A percentile compares a stretch with the other conserved stretches of the same genome.
These are phyloP conservation scores for Triplophysa yarkandensis DNA, from an alignment of 2,797 vertebrate genomes.

Conservation along the genomic window DNA sequence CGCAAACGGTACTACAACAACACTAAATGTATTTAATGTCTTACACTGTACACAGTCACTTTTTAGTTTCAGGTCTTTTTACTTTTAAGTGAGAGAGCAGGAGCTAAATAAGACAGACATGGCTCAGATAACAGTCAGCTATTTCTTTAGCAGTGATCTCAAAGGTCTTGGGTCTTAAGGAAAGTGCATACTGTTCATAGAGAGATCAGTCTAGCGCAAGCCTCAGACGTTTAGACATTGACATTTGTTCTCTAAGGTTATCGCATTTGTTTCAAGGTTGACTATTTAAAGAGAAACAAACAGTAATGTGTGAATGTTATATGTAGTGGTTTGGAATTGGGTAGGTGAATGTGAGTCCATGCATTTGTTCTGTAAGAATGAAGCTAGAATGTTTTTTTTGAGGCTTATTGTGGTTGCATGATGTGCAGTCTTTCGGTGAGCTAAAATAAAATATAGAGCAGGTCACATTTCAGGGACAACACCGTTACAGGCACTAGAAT, in stretches of 20 bases:
- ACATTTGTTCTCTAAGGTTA: background rate
- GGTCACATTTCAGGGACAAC: slow-evolving; percentile 31
- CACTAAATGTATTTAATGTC: background rate
- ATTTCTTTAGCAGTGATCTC: slow-evolving; percentile 44
- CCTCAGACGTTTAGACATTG: background rate
- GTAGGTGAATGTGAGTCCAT: background rate
- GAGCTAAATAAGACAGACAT: slow-evolving; percentile 67
- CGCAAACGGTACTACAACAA: background rate
- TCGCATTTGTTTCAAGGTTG: no score
- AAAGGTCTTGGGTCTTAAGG: background rate
- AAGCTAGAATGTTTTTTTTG: slow-evolving; percentile 9
- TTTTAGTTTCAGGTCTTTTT: background rate
- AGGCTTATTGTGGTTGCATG: slow-evolving; percentile 9
- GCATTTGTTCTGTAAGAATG: background rate
- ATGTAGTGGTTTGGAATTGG: background rate
- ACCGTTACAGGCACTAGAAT: slow-evolving; percentile 25
- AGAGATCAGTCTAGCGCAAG: slow-evolving; percentile 1
- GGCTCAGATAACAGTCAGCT: slow-evolving; percentile 64
- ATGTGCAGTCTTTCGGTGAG: slow-evolving; percentile 24
- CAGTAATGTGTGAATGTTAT: background rate
- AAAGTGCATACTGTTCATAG: background rate
- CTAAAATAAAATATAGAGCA: slow-evolving; percentile 34
- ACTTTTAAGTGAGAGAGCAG: slow-evolving; percentile 58
- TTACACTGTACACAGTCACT: background rate
- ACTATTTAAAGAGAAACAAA: background rate